Percentiles rank a stretch among this genome's conserved stretches.
These are phyloP conservation scores for Tethya wilhelma DNA, from an alignment of 37 sponge, comb jelly and placozoan genomes.

Conservation along the genomic window DNA sequence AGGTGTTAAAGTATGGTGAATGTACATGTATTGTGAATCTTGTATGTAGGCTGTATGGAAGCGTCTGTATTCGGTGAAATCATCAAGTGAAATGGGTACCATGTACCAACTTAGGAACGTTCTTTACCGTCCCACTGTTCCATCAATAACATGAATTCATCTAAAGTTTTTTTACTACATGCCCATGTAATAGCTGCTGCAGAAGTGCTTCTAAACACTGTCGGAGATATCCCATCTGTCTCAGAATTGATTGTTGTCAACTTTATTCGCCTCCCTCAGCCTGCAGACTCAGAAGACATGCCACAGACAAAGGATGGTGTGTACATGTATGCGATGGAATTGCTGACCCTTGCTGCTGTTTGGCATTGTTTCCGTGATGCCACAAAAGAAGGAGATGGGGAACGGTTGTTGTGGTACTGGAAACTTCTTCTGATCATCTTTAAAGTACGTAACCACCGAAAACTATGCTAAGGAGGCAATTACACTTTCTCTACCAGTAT, in stretches of 20 bases:
- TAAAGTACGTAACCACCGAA: constrained; percentile 16
- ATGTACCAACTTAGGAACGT: constrained; percentile 42
- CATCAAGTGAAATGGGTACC: constrained; percentile 30
- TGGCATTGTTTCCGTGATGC: constrained; percentile 59
- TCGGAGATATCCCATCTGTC: not conserved
- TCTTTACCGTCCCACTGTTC: constrained; percentile 11
- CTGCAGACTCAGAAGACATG: too few species aligned
- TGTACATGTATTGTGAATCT: not conserved
- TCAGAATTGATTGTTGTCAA: not conserved
- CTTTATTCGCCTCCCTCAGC: not conserved
- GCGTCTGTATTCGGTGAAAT: constrained; percentile 4
- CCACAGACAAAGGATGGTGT: too few species aligned
- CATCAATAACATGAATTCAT: constrained; percentile 36
- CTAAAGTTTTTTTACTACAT: constrained; percentile 49
- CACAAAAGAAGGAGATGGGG: constrained; percentile 48
- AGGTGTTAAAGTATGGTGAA: not conserved
- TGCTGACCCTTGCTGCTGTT: not conserved
- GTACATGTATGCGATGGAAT: constrained; percentile 13
- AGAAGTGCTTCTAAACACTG: not conserved
- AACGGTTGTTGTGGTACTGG: constrained; percentile 38
- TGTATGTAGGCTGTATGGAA: constrained; percentile 28
- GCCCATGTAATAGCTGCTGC: constrained; percentile 31
- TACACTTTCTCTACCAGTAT: constrained; percentile 37
- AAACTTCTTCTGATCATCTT: constrained; percentile 35
- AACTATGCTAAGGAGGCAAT: constrained; percentile 55